phyloP scores from a whole-genome alignment of 2,113 vertebrate genomes.

The Capreolus pygargus region DNA sequence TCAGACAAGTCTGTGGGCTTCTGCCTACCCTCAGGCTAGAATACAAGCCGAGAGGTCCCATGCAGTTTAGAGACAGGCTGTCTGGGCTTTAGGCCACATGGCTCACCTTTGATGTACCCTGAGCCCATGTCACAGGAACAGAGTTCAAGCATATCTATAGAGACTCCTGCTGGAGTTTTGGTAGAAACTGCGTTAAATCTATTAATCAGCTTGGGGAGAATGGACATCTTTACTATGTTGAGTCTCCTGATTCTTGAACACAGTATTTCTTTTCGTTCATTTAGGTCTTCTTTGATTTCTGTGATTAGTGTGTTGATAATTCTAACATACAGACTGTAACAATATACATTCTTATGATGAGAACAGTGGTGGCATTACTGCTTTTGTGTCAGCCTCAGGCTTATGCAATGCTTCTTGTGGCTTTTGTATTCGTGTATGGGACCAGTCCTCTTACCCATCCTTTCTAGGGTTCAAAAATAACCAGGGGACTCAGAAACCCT shows the following conservation, averaged over 20 bases:
- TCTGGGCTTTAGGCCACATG: neutral
- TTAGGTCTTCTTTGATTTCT: neutral
- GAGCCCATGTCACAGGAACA: neutral
- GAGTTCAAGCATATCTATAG: neutral
- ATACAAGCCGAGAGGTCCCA: neutral
- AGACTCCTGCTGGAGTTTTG: neutral
- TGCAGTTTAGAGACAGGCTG: neutral
- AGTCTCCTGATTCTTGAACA: neutral
- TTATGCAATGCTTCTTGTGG: neutral
- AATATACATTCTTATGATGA: neutral
- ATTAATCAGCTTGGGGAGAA: neutral
- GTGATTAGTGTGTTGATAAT: neutral
- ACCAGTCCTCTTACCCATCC: fast-evolving
- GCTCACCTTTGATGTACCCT: neutral
- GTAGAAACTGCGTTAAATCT: neutral
- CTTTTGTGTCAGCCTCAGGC: neutral
- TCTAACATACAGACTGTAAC: neutral
- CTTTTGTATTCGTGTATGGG: neutral
- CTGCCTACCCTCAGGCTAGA: neutral
- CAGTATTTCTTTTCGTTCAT: neutral
- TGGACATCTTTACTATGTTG: neutral
- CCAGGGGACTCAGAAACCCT: neutral
- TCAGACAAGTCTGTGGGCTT: neutral
- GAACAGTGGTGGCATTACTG: neutral
- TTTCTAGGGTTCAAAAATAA: neutral